Evolutionary conservation across 2,113 vertebrate genomes (phyloP).

Genomic region (Platysteira castanea): DNA sequence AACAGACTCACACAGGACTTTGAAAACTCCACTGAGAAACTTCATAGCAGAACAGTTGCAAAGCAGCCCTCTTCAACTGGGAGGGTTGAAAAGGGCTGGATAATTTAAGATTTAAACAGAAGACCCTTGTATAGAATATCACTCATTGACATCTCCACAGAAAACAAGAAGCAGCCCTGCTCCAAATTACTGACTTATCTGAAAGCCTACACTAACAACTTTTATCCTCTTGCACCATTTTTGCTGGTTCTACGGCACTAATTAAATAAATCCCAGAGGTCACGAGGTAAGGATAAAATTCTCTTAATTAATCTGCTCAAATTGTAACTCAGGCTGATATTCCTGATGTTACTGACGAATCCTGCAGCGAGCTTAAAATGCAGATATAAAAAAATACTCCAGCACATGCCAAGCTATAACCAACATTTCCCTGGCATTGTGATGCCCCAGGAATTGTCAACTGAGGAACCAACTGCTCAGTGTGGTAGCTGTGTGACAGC

Average conservation of each 20-base stretch:
- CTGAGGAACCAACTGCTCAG: background rate
- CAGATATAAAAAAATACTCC: background rate
- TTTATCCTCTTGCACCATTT: background rate
- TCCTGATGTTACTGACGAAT: background rate
- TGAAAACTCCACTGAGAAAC: background rate
- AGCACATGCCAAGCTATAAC: background rate
- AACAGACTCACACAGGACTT: background rate
- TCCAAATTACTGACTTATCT: background rate
- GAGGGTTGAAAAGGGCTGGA: background rate
- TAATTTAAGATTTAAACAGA: background rate
- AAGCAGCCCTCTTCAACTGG: background rate
- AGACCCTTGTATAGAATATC: background rate
- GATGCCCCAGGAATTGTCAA: background rate
- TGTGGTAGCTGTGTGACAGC: background rate
- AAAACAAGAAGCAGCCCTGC: background rate
- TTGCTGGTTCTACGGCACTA: background rate
- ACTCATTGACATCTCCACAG: background rate
- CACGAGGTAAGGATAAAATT: slow-evolving; percentile 42
- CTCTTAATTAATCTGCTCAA: slow-evolving; percentile 49
- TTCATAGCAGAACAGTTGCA: background rate
- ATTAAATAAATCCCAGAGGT: slow-evolving; percentile 61
- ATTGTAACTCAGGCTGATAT: slow-evolving; percentile 8
- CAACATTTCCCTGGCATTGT: background rate
- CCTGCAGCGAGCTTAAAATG: background rate
- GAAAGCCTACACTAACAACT: background rate